Base-by-base conservation (phyloP, 2,797 vertebrate genomes). In the Phylloscopus collybita region DNA sequence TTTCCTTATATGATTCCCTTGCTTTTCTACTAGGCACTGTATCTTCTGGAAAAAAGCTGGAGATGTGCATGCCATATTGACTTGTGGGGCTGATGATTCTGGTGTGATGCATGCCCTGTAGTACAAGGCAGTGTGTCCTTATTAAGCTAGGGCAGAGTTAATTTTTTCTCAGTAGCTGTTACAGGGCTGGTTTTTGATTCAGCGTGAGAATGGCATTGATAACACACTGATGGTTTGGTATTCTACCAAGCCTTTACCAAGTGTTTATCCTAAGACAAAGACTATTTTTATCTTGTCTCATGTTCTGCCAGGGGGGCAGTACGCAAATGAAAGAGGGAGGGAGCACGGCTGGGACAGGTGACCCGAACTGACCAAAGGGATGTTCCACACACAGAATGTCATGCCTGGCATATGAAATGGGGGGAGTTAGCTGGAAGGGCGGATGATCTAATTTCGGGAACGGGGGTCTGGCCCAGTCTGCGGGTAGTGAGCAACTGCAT, bases 391-490 rank as follows among this genome's bases (percentile, higher is more conserved):
- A 69, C 19, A 45, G 8, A 61, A 23, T 0, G 0, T 47, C 40
- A 20, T 25, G 23, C 16, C 6, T 0, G 1, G 16, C 13, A 1
- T 11, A 13, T 29, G 27, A 69, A 20, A 8, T 21, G 11, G 19
- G 16, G 16, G 30, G 29, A 54, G n/a, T 53, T n/a, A n/a, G 29
- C 47, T 53, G 64, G 23, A 47, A 76, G 20, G 29, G n/a, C 0
- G 0, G 40, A n/a, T 36, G 23, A n/a, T 69, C 5, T 40, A 23
- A 7, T 61, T 76, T 76, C 40, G 3, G 54, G 23, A 60, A 45
- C 10, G 54, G n/a, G 14, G 19, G 7, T 53, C 19, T 69, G 47
- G 19, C n/a, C 19, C 29, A 61, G n/a, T 69, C 29, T 38, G 29
- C 45, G 40, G 5, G 40, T 40, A 11, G 47, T n/a, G 19, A 69